Percentiles rank a stretch among this genome's conserved stretches.
Evolutionary conservation across 2,888 invertebrate species (phyloP).

Genomic region (Trypoxylon attenuatum): DNA sequence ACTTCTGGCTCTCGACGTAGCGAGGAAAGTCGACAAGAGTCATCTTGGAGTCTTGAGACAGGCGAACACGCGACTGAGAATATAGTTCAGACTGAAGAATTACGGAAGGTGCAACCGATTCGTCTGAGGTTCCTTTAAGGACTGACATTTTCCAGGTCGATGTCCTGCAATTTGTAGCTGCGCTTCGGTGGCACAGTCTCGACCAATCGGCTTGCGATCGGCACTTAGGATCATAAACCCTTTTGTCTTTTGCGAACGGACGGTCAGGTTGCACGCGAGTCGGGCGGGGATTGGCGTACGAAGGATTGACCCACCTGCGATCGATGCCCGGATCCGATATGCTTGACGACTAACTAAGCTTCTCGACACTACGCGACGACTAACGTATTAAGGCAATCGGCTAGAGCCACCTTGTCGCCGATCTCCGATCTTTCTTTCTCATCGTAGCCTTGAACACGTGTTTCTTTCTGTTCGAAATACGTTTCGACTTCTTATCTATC

Average conservation of each 20-base stretch:
- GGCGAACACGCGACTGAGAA: too few relatives aligned
- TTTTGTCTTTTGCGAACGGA: slow-evolving; percentile 22
- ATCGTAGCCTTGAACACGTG: not conserved
- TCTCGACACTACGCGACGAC: slow-evolving; percentile 3
- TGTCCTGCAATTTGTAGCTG: slow-evolving; percentile 55
- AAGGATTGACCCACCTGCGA: slow-evolving; percentile 28
- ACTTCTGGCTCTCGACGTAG: not conserved
- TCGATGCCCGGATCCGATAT: slow-evolving; percentile 21
- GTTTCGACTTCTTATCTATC: not conserved
- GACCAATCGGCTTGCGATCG: slow-evolving; percentile 34
- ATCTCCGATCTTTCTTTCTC: too few relatives aligned
- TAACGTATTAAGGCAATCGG: not conserved
- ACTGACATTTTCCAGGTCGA: slow-evolving; percentile 47
- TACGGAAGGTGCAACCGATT: not conserved
- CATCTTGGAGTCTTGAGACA: too few relatives aligned
- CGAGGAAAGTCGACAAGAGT: slow-evolving; percentile 4
- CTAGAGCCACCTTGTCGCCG: not conserved
- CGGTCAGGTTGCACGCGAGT: not conserved
- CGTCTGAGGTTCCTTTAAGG: slow-evolving; percentile 10
- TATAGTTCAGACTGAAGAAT: too few relatives aligned
- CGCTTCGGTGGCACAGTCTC: slow-evolving; percentile 13
- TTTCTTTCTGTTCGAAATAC: not conserved
- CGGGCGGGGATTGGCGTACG: slow-evolving; percentile 7
- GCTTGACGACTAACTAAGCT: slow-evolving; percentile 8
- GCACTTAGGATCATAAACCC: slow-evolving; percentile 22